Base-by-base conservation (phyloP, 92 coral and sea anemone genomes). In the Actinostola sp. region DNA sequence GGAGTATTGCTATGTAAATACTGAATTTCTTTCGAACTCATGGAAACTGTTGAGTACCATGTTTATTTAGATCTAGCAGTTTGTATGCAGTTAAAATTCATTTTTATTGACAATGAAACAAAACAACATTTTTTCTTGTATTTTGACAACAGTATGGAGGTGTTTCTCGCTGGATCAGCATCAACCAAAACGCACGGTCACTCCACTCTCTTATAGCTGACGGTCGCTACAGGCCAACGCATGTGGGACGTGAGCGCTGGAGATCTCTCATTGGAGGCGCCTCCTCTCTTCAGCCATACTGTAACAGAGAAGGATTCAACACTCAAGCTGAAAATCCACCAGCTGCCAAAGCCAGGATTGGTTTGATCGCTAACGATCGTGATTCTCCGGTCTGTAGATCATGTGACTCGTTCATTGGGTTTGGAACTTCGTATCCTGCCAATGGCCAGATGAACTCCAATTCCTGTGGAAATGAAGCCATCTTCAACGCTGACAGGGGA, bases 261-360 rank as follows among this genome's bases (percentile, higher is more conserved):
- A n/a, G 33, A 48, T 35, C 68, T 13, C 44, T 60, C 42, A 72
- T 71, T 11, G n/a, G n/a, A 11, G 11, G 42, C 11, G 30, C 51
- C 38, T 23, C 64, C 1, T 48, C 54, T 21, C 65, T 79, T 1
- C 54, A 79, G 20, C 54, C 34, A 0, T 24, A 24, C 26, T 79
- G 78, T 70, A 70, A 60, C 84, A 60, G 25, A 8, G 84, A 79
- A 30, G 84, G 84, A 21, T 71, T 79, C 57, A 71, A 79, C 50
- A 34, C 61, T 10, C 31, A 61, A 19, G 66, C 66, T n/a, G 66
- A 12, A 21, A 21, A 25, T 46, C 66, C 25, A 4, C n/a, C 49
- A 6, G 4, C 41, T 51, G 50, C 24, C 16, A 34, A 36, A 51
- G 56, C 29, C 23, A 63, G 79, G 19, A 71, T 79, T 21, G 79